These are phyloP conservation scores for Oryzias woworae DNA, from an alignment of 2,113 vertebrate species.

Conservation along the genomic window DNA sequence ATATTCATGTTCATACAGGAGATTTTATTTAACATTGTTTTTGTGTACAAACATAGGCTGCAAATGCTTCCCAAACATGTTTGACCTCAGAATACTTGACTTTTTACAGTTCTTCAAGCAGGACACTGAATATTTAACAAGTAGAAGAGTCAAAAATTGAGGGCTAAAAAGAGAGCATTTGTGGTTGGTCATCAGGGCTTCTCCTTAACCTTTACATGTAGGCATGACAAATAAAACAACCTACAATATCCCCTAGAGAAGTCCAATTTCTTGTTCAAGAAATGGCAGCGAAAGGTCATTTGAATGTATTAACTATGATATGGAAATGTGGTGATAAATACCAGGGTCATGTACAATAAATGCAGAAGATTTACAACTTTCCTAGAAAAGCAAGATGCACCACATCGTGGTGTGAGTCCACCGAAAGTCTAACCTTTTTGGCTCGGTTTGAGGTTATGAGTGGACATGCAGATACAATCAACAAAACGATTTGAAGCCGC, in stretches of 20 bases:
- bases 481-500: slow-evolving; percentile 60
- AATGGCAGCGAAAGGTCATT: slow-evolving; percentile 28
- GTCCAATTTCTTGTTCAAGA: slow-evolving; percentile 25
- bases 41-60: slow-evolving; percentile 79
- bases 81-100: slow-evolving; percentile 69
- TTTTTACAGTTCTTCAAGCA: slow-evolving; percentile 74
- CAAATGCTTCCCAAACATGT: slow-evolving; percentile 77
- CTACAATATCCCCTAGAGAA: slow-evolving; percentile 25
- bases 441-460: slow-evolving; percentile 39
- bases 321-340: slow-evolving; percentile 29
- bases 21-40: slow-evolving; percentile 78
- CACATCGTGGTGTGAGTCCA: slow-evolving; percentile 43
- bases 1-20: slow-evolving; percentile 71
- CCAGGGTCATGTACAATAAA: slow-evolving; percentile 46
- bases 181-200: slow-evolving; percentile 52
- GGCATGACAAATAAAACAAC: slow-evolving; percentile 32
- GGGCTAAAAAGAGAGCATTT: slow-evolving; percentile 49
- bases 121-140: slow-evolving; percentile 65
- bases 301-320: slow-evolving; percentile 12
- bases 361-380: slow-evolving; percentile 34
- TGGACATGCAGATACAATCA: slow-evolving; percentile 66
- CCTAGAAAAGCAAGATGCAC: slow-evolving; percentile 58
- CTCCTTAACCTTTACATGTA: slow-evolving; percentile 27
- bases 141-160: slow-evolving; percentile 54
- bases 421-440: slow-evolving; percentile 37